Conservation (phyloP, 2,113 vertebrate genomes). For the Triplophysa dalaica region DNA sequence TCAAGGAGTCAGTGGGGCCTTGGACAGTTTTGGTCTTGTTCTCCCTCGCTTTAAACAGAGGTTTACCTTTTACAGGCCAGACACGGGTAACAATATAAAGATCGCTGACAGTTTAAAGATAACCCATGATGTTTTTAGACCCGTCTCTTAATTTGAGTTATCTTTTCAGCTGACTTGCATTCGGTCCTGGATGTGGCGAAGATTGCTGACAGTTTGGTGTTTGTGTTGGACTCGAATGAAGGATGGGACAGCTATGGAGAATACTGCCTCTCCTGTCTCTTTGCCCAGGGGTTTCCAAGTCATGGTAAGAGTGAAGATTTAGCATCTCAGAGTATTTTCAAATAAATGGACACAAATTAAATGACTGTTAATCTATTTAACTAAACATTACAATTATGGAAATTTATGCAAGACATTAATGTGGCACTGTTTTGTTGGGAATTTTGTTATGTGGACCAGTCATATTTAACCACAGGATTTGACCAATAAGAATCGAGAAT, state of each 20-base stretch:
- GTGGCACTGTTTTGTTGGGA: neutral
- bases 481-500: too few species aligned
- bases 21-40: slow-evolving; percentile 79
- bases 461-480: too few species aligned
- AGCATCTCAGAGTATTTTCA: neutral
- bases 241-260: slow-evolving; percentile 92
- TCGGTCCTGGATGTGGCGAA: slow-evolving; percentile 89
- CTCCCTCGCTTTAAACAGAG: slow-evolving; percentile 86
- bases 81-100: slow-evolving; percentile 69
- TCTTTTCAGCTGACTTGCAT: slow-evolving; percentile 81
- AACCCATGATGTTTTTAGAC: neutral
- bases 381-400: too few species aligned
- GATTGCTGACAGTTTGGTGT: slow-evolving; percentile 89
- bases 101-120: too few species aligned
- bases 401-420: neutral
- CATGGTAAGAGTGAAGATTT: slow-evolving; percentile 75
- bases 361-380: neutral
- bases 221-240: slow-evolving; percentile 83
- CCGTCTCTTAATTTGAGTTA: slow-evolving; percentile 5
- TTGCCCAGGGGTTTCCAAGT: slow-evolving; percentile 92
- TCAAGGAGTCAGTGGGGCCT: slow-evolving; percentile 57
- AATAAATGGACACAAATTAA: neutral
- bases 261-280: slow-evolving; percentile 90
- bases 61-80: slow-evolving; percentile 81
- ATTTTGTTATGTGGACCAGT: neutral